A percentile compares a stretch with the other conserved stretches of the same genome.
Evolutionary conservation across 2,113 vertebrate species (phyloP).

Genomic region (Melanostigma gelatinosum): DNA sequence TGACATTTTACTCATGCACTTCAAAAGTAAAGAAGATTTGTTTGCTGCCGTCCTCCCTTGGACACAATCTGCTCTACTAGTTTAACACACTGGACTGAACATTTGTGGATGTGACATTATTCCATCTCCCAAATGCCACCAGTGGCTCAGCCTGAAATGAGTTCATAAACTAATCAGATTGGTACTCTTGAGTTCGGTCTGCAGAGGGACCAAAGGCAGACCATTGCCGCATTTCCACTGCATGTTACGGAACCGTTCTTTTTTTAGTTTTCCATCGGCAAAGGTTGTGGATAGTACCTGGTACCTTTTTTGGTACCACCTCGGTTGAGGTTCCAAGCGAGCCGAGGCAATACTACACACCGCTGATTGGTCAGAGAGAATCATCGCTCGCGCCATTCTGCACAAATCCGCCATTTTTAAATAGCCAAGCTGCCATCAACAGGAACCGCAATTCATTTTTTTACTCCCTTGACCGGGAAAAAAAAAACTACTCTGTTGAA

Average conservation of each 20-base stretch:
- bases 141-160: constrained; percentile 62
- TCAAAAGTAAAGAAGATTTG: constrained; percentile 13
- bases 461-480: too few species aligned
- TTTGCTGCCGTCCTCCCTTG: constrained; percentile 5
- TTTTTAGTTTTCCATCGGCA: not conserved
- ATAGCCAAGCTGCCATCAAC: not conserved
- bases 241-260: not conserved
- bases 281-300: not conserved
- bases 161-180: constrained; percentile 73
- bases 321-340: not conserved
- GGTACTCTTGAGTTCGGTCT: constrained; percentile 46
- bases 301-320: not conserved
- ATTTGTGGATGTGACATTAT: constrained; percentile 52
- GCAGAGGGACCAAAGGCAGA: constrained; percentile 60
- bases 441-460: too few species aligned
- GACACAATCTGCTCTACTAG: not conserved
- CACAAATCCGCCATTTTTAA: not conserved
- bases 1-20: constrained; percentile 42
- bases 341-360: not conserved
- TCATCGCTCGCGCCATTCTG: not conserved
- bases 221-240: not conserved
- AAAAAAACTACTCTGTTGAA: too few species aligned
- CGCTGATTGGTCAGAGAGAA: not conserved
- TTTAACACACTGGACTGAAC: constrained; percentile 36
- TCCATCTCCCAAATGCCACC: constrained; percentile 62